phyloP scores from a whole-genome alignment of 2,113 vertebrate genomes.

The Trogon melanurus region DNA sequence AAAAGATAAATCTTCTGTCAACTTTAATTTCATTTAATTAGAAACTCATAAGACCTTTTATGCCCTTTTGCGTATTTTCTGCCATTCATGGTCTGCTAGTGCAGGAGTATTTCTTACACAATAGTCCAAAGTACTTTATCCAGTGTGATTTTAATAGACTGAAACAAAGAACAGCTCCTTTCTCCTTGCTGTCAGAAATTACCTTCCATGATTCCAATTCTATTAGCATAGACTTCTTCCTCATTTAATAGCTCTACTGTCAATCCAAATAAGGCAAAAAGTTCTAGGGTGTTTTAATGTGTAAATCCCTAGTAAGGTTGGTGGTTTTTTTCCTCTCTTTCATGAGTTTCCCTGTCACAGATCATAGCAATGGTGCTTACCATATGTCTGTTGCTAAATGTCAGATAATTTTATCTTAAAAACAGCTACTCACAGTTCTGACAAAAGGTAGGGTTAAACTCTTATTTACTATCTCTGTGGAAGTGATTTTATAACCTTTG shows the following conservation, averaged over 20 bases:
- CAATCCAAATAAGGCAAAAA: background rate
- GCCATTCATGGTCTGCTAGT: background rate
- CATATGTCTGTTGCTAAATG: background rate
- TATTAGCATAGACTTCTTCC: background rate
- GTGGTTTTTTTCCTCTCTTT: background rate
- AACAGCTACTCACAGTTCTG: background rate
- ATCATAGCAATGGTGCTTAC: background rate
- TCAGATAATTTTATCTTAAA: background rate
- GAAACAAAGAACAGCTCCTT: background rate
- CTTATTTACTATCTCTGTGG: background rate
- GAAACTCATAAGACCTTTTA: background rate
- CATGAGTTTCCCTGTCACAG: background rate
- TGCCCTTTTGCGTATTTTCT: background rate
- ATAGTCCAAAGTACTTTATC: background rate
- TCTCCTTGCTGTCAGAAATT: background rate
- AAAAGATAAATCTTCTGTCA: background rate
- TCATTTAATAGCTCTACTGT: background rate
- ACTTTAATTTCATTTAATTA: slow-evolving; percentile 13
- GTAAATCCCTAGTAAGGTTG: background rate
- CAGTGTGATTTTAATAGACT: background rate
- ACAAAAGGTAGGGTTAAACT: background rate
- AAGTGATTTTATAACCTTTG: background rate
- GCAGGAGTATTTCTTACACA: background rate
- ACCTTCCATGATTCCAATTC: background rate
- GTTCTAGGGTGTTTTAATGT: background rate